Conservation (phyloP, 2,888 invertebrate species). For the Steinernema hermaphroditum region DNA sequence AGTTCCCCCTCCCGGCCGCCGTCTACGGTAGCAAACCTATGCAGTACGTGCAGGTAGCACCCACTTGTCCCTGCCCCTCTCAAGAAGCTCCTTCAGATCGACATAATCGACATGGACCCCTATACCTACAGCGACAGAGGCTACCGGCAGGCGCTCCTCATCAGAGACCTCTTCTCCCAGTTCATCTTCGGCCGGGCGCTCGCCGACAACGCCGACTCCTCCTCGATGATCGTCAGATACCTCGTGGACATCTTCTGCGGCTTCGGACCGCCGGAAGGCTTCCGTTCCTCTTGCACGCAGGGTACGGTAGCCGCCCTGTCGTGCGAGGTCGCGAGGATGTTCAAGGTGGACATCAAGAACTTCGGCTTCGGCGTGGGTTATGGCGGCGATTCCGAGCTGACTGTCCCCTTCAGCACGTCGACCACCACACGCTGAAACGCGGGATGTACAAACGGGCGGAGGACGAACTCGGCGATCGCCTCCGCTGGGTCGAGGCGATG, state of each 20-base stretch:
- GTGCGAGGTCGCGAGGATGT: slow-evolving; percentile 12
- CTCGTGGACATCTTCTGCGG: slow-evolving; percentile 30
- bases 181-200: slow-evolving; percentile 18
- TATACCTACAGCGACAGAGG: slow-evolving; percentile 5
- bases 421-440: neutral
- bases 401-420: neutral
- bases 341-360: slow-evolving; percentile 26
- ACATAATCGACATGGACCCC: slow-evolving; percentile 26
- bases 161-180: slow-evolving; percentile 25
- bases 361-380: slow-evolving; percentile 13
- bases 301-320: neutral
- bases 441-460: slow-evolving; percentile 2
- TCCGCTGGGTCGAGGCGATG: slow-evolving; percentile 33
- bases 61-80: too few species aligned
- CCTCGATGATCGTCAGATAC: slow-evolving; percentile 20
- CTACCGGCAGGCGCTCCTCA: slow-evolving; percentile 11
- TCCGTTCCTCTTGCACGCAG: neutral
- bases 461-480: neutral
- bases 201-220: slow-evolving; percentile 16
- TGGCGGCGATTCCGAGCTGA: too few species aligned
- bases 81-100: slow-evolving; percentile 23
- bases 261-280: slow-evolving; percentile 23
- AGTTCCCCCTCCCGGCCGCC: neutral
- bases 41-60: slow-evolving; percentile 30
- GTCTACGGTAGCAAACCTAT: slow-evolving; percentile 17